Conservation (phyloP, 2,888 invertebrate genomes). For the Drosophila mercatorum region DNA sequence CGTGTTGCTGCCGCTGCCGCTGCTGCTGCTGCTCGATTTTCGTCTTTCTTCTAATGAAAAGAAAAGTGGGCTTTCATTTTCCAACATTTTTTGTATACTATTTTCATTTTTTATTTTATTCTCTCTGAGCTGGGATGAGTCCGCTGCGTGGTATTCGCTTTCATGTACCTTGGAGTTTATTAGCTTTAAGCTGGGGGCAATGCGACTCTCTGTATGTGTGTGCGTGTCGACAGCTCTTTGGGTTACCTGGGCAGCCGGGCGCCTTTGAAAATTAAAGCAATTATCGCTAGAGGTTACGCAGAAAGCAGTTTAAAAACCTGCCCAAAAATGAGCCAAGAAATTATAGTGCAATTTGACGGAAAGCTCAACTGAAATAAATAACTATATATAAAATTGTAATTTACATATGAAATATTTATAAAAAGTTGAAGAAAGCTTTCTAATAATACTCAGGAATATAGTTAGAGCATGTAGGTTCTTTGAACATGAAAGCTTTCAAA, state of each 20-base stretch:
- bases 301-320: slow-evolving; percentile 5
- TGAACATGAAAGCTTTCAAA: too few species aligned
- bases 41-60: slow-evolving; percentile 74
- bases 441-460: neutral
- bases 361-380: neutral
- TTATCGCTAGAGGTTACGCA: slow-evolving; percentile 29
- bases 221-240: slow-evolving; percentile 38
- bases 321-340: neutral
- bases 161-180: slow-evolving; percentile 71
- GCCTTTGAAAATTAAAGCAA: slow-evolving; percentile 58
- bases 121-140: slow-evolving; percentile 54
- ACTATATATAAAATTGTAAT: too few species aligned
- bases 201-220: slow-evolving; percentile 7
- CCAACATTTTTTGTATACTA: slow-evolving; percentile 45
- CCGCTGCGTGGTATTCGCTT: slow-evolving; percentile 68
- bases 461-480: neutral
- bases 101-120: slow-evolving; percentile 31
- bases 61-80: slow-evolving; percentile 69
- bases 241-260: slow-evolving; percentile 56
- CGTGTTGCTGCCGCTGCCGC: slow-evolving; percentile 35
- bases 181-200: slow-evolving; percentile 65
- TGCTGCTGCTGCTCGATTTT: slow-evolving; percentile 54
- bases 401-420: too few species aligned
- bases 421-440: too few species aligned
- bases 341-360: neutral